phyloP scores from a whole-genome alignment of 1,140 invertebrate genomes.

The Pantala flavescens region DNA sequence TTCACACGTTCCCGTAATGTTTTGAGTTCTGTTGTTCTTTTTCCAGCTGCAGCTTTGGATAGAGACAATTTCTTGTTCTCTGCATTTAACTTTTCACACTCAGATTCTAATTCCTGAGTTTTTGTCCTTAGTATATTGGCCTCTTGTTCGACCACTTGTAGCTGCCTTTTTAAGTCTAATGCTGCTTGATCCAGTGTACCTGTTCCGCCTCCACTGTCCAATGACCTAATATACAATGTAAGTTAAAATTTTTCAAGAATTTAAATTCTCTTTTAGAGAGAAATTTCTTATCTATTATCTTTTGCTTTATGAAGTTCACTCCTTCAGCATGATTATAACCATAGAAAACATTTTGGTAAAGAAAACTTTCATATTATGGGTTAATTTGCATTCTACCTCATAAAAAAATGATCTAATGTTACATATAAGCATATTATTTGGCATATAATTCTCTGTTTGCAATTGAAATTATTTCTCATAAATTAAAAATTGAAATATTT shows the following conservation, averaged over 20 bases:
- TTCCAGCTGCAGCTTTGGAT: constrained; percentile 32
- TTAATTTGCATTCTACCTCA: too few species aligned
- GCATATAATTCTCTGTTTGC: too few species aligned
- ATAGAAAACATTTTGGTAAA: too few species aligned
- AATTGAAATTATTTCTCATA: too few species aligned
- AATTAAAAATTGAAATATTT: too few species aligned
- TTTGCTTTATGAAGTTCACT: too few species aligned
- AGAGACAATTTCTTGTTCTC: constrained; percentile 56
- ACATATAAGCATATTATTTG: too few species aligned
- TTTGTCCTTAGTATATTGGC: constrained; percentile 50
- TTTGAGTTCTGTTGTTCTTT: constrained; percentile 32
- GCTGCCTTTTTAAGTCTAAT: constrained; percentile 56
- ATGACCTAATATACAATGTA: constrained; percentile 37
- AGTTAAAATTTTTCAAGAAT: constrained; percentile 14
- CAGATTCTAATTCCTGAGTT: constrained; percentile 51
- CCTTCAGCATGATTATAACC: too few species aligned
- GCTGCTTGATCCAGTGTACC: constrained; percentile 39
- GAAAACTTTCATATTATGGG: too few species aligned
- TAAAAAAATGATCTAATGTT: too few species aligned
- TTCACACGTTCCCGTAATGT: constrained; percentile 33
- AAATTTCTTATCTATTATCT: too few species aligned
- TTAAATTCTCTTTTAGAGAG: too few species aligned
- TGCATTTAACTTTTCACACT: constrained; percentile 58
- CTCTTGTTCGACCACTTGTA: constrained; percentile 64
- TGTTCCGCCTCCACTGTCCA: constrained; percentile 39